A percentile compares a stretch with the other conserved stretches of the same genome.
Conservation (phyloP, 1,140 invertebrate species). For the Diachasmimorpha longicaudata region DNA sequence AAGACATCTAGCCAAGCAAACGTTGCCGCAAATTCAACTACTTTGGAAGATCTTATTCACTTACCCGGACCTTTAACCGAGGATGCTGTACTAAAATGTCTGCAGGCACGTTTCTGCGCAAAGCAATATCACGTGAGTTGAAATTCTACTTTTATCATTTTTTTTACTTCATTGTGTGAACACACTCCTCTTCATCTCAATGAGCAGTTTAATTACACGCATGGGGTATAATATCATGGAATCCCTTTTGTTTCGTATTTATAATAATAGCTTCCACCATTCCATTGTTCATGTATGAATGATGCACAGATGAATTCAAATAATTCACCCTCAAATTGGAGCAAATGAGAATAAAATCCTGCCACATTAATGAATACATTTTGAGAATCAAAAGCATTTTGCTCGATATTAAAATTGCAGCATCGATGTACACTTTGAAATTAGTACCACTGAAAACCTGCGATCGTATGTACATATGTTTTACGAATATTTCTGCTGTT, state of each 20-base stretch:
- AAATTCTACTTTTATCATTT: background rate
- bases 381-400: background rate
- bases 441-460: background rate
- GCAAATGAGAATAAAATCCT: conserved; percentile 3
- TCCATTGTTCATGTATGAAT: background rate
- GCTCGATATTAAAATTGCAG: background rate
- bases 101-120: conserved; percentile 86
- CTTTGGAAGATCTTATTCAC: conserved; percentile 89
- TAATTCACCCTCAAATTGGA: background rate
- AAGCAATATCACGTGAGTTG: conserved; percentile 87
- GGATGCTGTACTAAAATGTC: conserved; percentile 88
- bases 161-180: conserved; percentile 6
- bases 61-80: conserved; percentile 90
- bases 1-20: conserved; percentile 32
- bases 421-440: background rate
- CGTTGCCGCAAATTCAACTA: conserved; percentile 43
- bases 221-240: background rate
- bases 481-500: background rate
- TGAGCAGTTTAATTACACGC: background rate
- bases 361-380: background rate
- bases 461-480: background rate
- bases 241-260: background rate
- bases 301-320: background rate
- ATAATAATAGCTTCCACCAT: background rate
- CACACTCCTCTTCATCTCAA: background rate